Evolutionary conservation across 2,797 vertebrate species (phyloP).

Genomic region (Oreonectes daqikongensis): DNA sequence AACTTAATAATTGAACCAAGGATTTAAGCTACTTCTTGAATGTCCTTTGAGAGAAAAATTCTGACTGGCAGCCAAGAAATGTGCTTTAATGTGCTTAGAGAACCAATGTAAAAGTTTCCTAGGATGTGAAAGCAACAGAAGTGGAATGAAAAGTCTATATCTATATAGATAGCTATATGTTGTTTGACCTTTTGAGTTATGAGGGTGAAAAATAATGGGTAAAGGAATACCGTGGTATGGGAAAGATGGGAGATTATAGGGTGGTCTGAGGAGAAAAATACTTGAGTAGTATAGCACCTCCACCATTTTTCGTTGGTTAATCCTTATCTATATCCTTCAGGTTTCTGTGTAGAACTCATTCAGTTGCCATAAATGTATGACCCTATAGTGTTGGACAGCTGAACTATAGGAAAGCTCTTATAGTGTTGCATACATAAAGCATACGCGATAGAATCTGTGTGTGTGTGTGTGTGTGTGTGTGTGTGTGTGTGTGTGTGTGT

Average conservation of each 20-base stretch:
- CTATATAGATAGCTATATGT: constrained; percentile 14
- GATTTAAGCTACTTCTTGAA: constrained; percentile 53
- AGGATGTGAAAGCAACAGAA: constrained; percentile 15
- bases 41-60: constrained; percentile 54
- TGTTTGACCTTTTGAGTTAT: constrained; percentile 40
- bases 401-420: neutral
- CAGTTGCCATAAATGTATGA: neutral
- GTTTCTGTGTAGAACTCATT: neutral
- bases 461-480: neutral
- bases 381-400: neutral
- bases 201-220: constrained; percentile 5
- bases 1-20: constrained; percentile 50
- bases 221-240: neutral
- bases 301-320: neutral
- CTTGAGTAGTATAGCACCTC: neutral
- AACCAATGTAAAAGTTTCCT: constrained; percentile 27
- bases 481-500: neutral
- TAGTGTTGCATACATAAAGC: neutral
- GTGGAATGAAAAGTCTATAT: neutral
- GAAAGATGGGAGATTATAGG: no score
- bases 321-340: neutral
- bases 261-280: neutral
- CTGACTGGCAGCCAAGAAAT: constrained; percentile 55
- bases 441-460: no score
- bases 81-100: constrained; percentile 43